Conservation (phyloP, 2,797 vertebrate species). For the Rhinoraja longicauda region DNA sequence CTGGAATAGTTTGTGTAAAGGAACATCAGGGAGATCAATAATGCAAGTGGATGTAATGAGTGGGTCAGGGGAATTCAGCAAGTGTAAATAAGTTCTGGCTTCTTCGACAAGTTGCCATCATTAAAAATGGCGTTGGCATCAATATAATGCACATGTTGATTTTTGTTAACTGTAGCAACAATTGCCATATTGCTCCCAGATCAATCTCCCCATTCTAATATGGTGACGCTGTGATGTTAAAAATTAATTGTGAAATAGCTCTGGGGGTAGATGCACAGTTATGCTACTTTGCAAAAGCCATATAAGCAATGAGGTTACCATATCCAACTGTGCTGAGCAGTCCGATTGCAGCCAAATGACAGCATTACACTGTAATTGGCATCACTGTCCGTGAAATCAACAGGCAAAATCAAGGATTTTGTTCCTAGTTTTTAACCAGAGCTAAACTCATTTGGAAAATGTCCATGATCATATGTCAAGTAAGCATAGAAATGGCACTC, state of each 20-base stretch:
- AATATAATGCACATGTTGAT: background rate
- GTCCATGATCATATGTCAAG: background rate
- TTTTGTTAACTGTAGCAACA: background rate
- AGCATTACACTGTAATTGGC: background rate
- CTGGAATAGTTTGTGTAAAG: background rate
- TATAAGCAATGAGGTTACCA: background rate
- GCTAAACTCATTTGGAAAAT: background rate
- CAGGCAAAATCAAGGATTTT: background rate
- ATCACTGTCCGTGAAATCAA: background rate
- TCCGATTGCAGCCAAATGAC: background rate
- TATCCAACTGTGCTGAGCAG: background rate
- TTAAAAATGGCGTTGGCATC: background rate
- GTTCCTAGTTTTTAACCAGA: background rate
- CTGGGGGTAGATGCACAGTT: background rate
- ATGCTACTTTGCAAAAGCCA: background rate
- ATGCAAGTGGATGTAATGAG: background rate
- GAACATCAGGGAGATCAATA: background rate
- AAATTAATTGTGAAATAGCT: background rate
- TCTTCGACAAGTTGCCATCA: background rate
- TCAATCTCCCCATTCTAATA: background rate
- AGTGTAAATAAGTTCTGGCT: background rate
- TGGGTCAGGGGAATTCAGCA: background rate
- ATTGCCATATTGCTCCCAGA: background rate
- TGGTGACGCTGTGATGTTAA: background rate
- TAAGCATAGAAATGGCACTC: background rate